phyloP scores from a whole-genome alignment of 2,888 invertebrate species.

The Tipula vernalis region DNA sequence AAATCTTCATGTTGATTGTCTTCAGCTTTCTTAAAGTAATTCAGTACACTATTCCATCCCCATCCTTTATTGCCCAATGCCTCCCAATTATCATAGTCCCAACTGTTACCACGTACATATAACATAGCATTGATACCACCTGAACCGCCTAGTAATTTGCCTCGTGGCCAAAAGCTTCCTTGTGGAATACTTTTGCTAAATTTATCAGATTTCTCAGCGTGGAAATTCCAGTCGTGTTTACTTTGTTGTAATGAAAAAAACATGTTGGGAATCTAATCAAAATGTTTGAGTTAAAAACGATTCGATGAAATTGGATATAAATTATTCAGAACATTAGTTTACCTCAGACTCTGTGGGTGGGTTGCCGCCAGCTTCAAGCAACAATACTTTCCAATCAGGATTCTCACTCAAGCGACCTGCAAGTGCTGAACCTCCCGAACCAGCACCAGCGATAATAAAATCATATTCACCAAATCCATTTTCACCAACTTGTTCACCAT shows the following conservation, averaged over 20 bases:
- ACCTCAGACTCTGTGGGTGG: constrained; percentile 35
- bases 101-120: constrained; percentile 48
- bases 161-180: constrained; percentile 41
- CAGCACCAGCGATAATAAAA: constrained; percentile 39
- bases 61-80: constrained; percentile 45
- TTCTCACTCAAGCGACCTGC: constrained; percentile 38
- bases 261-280: constrained; percentile 21
- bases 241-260: constrained; percentile 15
- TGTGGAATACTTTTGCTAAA: constrained; percentile 29
- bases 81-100: constrained; percentile 44
- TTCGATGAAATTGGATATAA: too few relatives aligned
- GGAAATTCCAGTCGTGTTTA: constrained; percentile 32
- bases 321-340: background rate
- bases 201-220: constrained; percentile 35
- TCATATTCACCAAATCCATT: constrained; percentile 27
- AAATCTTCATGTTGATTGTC: constrained; percentile 41
- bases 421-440: constrained; percentile 38
- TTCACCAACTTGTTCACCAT: constrained; percentile 17
- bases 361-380: constrained; percentile 40
- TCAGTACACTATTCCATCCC: constrained; percentile 50
- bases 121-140: constrained; percentile 52
- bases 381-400: constrained; percentile 33
- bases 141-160: constrained; percentile 52
- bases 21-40: constrained; percentile 59
- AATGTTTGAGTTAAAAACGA: background rate